A percentile compares a stretch with the other conserved stretches of the same genome.
Evolutionary conservation across 2,797 vertebrate genomes (phyloP).

Genomic region (Petrocephalus sullivani): DNA sequence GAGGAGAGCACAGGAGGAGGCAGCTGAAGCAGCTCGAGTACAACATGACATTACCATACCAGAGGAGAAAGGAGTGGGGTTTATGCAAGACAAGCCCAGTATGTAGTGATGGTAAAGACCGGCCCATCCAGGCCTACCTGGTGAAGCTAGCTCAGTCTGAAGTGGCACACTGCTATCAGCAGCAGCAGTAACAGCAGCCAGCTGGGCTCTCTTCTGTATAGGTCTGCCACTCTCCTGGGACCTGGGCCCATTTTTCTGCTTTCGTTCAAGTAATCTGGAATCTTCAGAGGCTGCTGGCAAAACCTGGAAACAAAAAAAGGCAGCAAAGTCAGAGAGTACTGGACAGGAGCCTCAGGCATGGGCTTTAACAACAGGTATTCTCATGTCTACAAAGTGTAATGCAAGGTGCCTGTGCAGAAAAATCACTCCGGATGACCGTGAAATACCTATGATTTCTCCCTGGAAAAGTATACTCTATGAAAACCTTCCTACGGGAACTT

Average conservation of each 20-base stretch:
- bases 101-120: background rate
- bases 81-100: background rate
- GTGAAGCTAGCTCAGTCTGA: conserved; percentile 47
- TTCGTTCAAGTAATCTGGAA: conserved; percentile 26
- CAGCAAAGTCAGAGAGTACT: background rate
- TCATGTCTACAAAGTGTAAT: background rate
- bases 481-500: background rate
- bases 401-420: background rate
- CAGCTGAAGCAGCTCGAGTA: background rate
- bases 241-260: conserved; percentile 66
- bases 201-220: conserved; percentile 63
- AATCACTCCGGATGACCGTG: background rate
- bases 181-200: conserved; percentile 36
- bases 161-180: conserved; percentile 7
- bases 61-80: background rate
- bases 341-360: background rate
- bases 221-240: conserved; percentile 70
- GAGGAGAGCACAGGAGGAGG: background rate
- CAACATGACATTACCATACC: background rate
- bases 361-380: background rate
- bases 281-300: conserved; percentile 24
- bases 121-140: conserved; percentile 66
- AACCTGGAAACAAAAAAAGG: conserved; percentile 40
- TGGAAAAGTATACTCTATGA: background rate
- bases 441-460: background rate